Base-by-base conservation (phyloP, 2,797 vertebrate species). In the Acanthopagrus latus region DNA sequence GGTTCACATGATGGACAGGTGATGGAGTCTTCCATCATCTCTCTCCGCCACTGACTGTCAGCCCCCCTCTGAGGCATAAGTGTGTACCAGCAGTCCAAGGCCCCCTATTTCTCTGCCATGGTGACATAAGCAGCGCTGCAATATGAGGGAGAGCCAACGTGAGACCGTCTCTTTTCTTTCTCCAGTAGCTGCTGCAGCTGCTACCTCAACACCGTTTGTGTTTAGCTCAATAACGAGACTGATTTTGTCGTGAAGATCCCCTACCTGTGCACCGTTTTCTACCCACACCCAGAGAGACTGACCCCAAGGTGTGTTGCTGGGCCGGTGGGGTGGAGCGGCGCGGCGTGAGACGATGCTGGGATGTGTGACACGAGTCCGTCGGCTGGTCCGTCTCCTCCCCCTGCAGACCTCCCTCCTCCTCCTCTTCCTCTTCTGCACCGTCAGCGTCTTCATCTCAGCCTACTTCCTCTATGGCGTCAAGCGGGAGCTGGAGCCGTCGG, bases 381-480 rank as follows among this genome's bases (percentile, higher is more conserved):
- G 98, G 94, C 94, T 97, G 90, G 96, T 97, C 96, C 97, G 98
- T 94, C 97, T 98, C 88, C 96, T 97, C 88, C 98, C 97, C 88
- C 96, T 97, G 4, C 98, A 99, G 95, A 96, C 96, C 66, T 97
- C 97, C 90, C 94, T 99, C 66, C 95, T 99, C 84, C 95, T 99
- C 83, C 97, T 99, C 76, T 99, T 99, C 43, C 92, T 96, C 84
- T 98, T 99, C 91, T 99, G 98, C 93, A 94, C 97, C 74, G 93
- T 99, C 93, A 99, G 97, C 80, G 97, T 99, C 84, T 98, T 98
- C 54, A 89, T 99, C 94, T 99, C 98, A 0, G 98, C 98, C 16
- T 99, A 99, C 95, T 99, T 98, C 94, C 97, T 99, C 27, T 99
- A 99, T 93, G 98, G 98, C 86, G 98, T 96, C 95, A 99, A 97